Conservation (phyloP, 2,888 invertebrate genomes). For the Acronicta leporina region DNA sequence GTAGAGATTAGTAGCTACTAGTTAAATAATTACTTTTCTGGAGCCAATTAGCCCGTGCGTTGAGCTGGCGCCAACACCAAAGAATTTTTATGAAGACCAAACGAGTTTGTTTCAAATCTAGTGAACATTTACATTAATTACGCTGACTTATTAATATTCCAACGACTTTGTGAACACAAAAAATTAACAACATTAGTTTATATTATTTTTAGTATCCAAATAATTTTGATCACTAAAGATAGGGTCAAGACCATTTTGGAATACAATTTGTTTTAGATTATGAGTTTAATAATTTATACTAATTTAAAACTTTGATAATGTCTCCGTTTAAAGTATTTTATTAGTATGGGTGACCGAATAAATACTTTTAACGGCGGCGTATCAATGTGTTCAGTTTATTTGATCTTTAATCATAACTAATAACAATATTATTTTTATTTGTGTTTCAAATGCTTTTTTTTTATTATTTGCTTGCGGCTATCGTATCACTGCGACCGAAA, state of each 20-base stretch:
- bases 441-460: too few relatives aligned
- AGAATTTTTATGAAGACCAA: slow-evolving; percentile 17
- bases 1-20: too few relatives aligned
- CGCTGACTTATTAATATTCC: slow-evolving; percentile 34
- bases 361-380: too few relatives aligned
- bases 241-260: neutral
- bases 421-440: too few relatives aligned
- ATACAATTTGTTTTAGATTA: slow-evolving; percentile 4
- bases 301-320: neutral
- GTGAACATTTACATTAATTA: slow-evolving; percentile 38
- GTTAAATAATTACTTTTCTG: neutral
- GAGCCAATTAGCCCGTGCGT: neutral
- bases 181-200: slow-evolving; percentile 13
- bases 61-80: slow-evolving; percentile 1
- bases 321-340: too few relatives aligned
- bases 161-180: slow-evolving; percentile 22
- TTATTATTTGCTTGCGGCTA: too few relatives aligned
- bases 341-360: too few relatives aligned
- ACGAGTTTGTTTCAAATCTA: slow-evolving; percentile 39
- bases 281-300: slow-evolving; percentile 10
- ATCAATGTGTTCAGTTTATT: too few relatives aligned
- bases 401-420: too few relatives aligned
- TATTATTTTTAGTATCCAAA: slow-evolving; percentile 10
- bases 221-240: slow-evolving; percentile 15
- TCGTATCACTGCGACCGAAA: too few relatives aligned